Percentiles rank a stretch among this genome's conserved stretches.
Evolutionary conservation across 2,888 invertebrate species (phyloP).

Genomic region (Erebia palarica): DNA sequence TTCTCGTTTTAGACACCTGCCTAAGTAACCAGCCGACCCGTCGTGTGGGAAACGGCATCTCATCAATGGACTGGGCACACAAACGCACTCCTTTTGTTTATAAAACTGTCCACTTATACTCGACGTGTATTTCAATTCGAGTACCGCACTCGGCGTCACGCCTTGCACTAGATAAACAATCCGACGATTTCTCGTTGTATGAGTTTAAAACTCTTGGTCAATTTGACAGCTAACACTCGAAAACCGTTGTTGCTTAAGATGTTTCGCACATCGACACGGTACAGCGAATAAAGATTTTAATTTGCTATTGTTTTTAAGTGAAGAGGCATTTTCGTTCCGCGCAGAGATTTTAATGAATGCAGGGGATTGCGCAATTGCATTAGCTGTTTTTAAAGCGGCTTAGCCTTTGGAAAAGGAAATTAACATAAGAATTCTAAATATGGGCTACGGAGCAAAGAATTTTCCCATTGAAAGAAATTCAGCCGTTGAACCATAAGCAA

Average conservation of each 20-base stretch:
- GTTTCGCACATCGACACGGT: slow-evolving; percentile 49
- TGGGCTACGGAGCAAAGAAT: too few species aligned
- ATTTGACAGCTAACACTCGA: slow-evolving; percentile 47
- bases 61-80: slow-evolving; percentile 72
- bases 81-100: slow-evolving; percentile 73
- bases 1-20: slow-evolving; percentile 67
- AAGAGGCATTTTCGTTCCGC: slow-evolving; percentile 58
- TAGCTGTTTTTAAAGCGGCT: slow-evolving; percentile 47
- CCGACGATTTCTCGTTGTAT: slow-evolving; percentile 43
- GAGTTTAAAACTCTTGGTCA: slow-evolving; percentile 46
- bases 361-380: slow-evolving; percentile 45
- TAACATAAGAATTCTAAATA: neutral
- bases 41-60: slow-evolving; percentile 70
- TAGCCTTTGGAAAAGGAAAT: slow-evolving; percentile 58
- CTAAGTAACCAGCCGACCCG: slow-evolving; percentile 53
- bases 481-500: slow-evolving; percentile 63
- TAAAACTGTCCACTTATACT: slow-evolving; percentile 78
- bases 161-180: slow-evolving; percentile 67
- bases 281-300: slow-evolving; percentile 48
- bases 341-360: slow-evolving; percentile 49
- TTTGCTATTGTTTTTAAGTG: slow-evolving; percentile 59
- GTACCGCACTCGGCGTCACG: slow-evolving; percentile 56
- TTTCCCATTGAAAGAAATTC: slow-evolving; percentile 43
- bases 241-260: slow-evolving; percentile 41
- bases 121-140: slow-evolving; percentile 61